Base-by-base conservation (phyloP, 2,797 vertebrate species). In the Typhlichthys eigenmanni region DNA sequence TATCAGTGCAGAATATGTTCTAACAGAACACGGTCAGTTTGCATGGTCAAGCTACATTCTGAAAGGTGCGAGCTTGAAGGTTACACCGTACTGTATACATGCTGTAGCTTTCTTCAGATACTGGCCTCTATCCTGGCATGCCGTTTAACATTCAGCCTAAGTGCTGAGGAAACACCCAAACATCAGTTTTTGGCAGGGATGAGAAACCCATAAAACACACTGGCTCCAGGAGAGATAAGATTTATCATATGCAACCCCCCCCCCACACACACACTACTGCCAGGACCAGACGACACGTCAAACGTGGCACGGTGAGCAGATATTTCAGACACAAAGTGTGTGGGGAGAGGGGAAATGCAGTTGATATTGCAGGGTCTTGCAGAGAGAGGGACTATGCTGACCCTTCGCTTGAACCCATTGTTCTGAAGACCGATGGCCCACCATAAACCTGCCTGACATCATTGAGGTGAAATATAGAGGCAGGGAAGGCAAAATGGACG, bases 211-310 rank as follows among this genome's bases (percentile, higher is more conserved):
- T 86, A 83, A 89, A 89, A 79, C 78, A 81, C n/a, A n/a, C 54
- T 78, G 48, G 29, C 16, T 34, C 7, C 4, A 38, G 38, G 47
- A 13, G 47, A 48, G 13, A 47, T 47, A 8, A 48, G 78, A 89
- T 87, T 83, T 78, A 87, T 88, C 68, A 81, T 61, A 29, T 2
- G 51, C 54, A 75, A 51, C 64, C 45, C 69, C 6, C 5, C 32
- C 13, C 13, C 1, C 24, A n/a, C 55, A 2, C 32, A n/a, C 13
- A 5, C 4, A 63, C 78, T 24, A 62, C 77, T 65, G 80, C 78
- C 62, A 67, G 82, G 72, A 75, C 69, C 87, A 87, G 85, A 90
- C 90, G 87, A 90, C 84, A 85, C 86, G 87, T 90, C 85, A 88
- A 84, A 87, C 82, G 83, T 76, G 72, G 80, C 79, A 68, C 70